Evolutionary conservation across 1,140 invertebrate genomes (phyloP).

Genomic region (Calliphora vicina): DNA sequence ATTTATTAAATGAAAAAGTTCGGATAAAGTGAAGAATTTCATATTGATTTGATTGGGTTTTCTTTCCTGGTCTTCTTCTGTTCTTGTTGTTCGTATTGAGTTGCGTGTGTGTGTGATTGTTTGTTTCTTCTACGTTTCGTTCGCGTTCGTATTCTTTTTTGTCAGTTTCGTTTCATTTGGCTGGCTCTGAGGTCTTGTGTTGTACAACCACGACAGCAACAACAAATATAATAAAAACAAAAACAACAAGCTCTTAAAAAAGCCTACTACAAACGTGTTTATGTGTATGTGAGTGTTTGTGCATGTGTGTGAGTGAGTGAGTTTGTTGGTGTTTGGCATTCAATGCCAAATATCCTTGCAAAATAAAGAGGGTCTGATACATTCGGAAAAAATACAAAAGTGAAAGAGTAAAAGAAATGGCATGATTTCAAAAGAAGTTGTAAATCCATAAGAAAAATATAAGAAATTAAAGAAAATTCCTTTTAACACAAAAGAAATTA

Average conservation of each 20-base stretch:
- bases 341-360: conserved; percentile 33
- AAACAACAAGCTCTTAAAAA: neutral
- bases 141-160: neutral
- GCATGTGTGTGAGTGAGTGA: neutral
- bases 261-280: neutral
- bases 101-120: neutral
- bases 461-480: neutral
- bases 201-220: neutral
- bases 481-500: neutral
- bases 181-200: neutral
- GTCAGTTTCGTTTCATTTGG: conserved; percentile 19
- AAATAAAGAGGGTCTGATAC: conserved; percentile 18
- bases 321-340: conserved; percentile 20
- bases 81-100: neutral
- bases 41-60: neutral
- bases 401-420: conserved; percentile 21
- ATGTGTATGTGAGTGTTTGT: neutral
- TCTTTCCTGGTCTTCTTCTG: neutral
- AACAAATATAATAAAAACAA: neutral
- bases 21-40: neutral
- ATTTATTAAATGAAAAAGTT: neutral
- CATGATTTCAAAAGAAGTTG: neutral
- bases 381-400: neutral
- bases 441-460: neutral
- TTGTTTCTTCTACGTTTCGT: conserved; percentile 6